Evolutionary conservation across 2,888 invertebrate species (phyloP).

Genomic region (Macrosoma leucophasiata): DNA sequence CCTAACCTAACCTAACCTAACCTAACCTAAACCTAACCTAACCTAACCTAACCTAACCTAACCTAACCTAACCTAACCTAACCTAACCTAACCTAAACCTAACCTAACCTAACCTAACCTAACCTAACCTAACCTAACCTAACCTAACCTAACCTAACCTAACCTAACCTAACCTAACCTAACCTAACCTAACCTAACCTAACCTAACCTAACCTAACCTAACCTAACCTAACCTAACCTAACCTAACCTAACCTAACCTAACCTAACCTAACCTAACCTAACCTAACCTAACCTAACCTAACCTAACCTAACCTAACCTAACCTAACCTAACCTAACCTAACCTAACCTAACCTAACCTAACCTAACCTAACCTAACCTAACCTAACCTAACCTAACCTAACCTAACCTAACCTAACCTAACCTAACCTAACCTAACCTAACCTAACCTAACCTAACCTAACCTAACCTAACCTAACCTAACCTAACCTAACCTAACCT

Average conservation of each 20-base stretch:
- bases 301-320: constrained; percentile 22
- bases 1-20: too few species aligned
- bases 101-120: too few species aligned
- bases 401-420: constrained; percentile 22
- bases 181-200: constrained; percentile 25
- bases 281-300: constrained; percentile 22
- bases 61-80: too few species aligned
- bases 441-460: constrained; percentile 21
- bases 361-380: constrained; percentile 23
- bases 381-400: constrained; percentile 19
- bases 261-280: constrained; percentile 23
- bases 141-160: constrained; percentile 23
- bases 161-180: constrained; percentile 25
- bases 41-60: too few species aligned
- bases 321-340: constrained; percentile 22
- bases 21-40: too few species aligned
- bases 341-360: constrained; percentile 24
- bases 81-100: too few species aligned
- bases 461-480: constrained; percentile 21
- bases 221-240: constrained; percentile 25
- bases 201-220: constrained; percentile 26
- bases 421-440: constrained; percentile 22
- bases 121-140: constrained; percentile 19
- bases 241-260: constrained; percentile 23
- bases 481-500: constrained; percentile 21